Conservation (phyloP, 23 tunicate species). For the Halocynthia roretzi region DNA sequence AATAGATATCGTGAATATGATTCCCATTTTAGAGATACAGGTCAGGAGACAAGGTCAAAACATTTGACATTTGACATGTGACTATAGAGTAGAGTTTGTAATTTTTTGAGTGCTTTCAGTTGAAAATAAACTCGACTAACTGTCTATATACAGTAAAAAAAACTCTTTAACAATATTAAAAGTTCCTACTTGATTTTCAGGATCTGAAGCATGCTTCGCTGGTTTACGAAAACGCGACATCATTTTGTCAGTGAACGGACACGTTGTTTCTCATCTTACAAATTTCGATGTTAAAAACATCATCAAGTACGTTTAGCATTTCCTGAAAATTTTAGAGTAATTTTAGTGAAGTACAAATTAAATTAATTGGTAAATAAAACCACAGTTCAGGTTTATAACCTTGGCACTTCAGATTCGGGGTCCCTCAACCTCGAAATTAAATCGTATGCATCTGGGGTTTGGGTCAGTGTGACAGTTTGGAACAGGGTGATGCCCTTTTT, state of each 20-base stretch:
- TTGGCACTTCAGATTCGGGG: too few species aligned
- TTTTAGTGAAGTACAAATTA: background rate
- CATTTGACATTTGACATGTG: too few species aligned
- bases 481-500: too few species aligned
- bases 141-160: too few species aligned
- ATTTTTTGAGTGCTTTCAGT: too few species aligned
- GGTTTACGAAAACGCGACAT: constrained; percentile 5
- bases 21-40: too few species aligned
- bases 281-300: background rate
- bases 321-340: background rate
- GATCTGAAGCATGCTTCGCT: background rate
- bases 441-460: background rate
- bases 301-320: background rate
- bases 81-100: too few species aligned
- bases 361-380: background rate
- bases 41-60: too few species aligned
- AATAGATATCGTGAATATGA: too few species aligned
- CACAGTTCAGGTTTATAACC: background rate
- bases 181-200: background rate
- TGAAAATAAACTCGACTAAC: too few species aligned
- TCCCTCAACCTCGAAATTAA: too few species aligned
- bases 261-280: background rate
- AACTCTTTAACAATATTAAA: too few species aligned
- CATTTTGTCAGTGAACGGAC: background rate
- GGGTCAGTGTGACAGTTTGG: background rate